phyloP scores from a whole-genome alignment of 2,888 invertebrate species.

The Rotaria magnacalcarata region DNA sequence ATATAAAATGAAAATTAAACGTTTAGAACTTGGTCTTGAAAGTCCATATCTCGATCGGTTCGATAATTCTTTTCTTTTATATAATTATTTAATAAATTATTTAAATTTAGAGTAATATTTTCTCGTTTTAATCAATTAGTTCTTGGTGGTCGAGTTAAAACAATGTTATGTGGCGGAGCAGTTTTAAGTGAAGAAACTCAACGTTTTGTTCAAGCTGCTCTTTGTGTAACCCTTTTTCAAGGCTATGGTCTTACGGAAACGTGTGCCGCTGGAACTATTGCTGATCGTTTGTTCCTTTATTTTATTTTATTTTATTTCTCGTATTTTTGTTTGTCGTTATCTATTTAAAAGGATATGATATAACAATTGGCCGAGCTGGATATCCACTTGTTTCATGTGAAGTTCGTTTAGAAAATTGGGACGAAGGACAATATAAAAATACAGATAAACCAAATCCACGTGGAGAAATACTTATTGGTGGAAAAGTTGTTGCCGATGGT shows the following conservation, averaged over 20 bases:
- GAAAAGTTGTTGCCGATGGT: slow-evolving; percentile 83
- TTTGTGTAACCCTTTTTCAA: slow-evolving; percentile 81
- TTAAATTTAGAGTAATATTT: slow-evolving; percentile 60
- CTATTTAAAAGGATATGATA: not conserved
- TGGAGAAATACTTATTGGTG: slow-evolving; percentile 79
- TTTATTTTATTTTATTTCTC: too few relatives aligned
- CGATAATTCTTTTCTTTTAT: slow-evolving; percentile 77
- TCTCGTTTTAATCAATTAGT: slow-evolving; percentile 40
- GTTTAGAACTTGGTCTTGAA: slow-evolving; percentile 7
- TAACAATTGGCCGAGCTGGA: slow-evolving; percentile 72
- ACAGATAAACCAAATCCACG: slow-evolving; percentile 79
- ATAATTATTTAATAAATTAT: slow-evolving; percentile 61
- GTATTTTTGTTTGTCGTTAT: not conserved
- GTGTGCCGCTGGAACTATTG: slow-evolving; percentile 73
- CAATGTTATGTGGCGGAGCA: slow-evolving; percentile 87
- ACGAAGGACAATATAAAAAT: slow-evolving; percentile 76
- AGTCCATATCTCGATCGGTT: slow-evolving; percentile 19
- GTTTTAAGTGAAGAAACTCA: slow-evolving; percentile 91
- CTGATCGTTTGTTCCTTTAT: not conserved
- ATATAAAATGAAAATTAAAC: slow-evolving; percentile 67
- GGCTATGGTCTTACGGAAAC: slow-evolving; percentile 97
- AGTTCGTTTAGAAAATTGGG: slow-evolving; percentile 82
- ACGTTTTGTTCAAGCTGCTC: slow-evolving; percentile 81
- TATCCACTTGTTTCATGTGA: slow-evolving; percentile 78
- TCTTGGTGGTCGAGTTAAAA: slow-evolving; percentile 80